A percentile compares a stretch with the other conserved stretches of the same genome.
Evolutionary conservation across 2,888 invertebrate genomes (phyloP).

Genomic region (Papilio elwesi): DNA sequence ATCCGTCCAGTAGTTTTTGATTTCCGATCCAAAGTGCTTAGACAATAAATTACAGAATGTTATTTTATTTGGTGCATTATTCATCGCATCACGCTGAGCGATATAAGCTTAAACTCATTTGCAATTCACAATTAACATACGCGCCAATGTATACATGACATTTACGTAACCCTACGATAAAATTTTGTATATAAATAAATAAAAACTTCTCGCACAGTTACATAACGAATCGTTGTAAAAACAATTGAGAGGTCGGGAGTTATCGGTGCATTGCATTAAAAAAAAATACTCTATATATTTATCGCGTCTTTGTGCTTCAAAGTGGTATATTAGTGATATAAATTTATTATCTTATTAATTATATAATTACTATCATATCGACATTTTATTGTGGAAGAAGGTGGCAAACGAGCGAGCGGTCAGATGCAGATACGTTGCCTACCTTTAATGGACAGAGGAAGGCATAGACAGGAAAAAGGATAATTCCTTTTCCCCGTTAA

Average conservation of each 20-base stretch:
- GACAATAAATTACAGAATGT: too few relatives aligned
- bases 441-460: too few relatives aligned
- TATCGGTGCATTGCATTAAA: constrained; percentile 6
- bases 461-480: too few relatives aligned
- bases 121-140: not conserved
- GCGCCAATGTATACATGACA: not conserved
- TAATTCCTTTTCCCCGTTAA: too few relatives aligned
- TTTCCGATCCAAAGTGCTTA: too few relatives aligned
- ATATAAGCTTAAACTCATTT: not conserved
- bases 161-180: constrained; percentile 27
- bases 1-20: too few relatives aligned
- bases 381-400: too few relatives aligned
- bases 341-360: not conserved
- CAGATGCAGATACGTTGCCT: too few relatives aligned
- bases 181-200: constrained; percentile 12
- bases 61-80: too few relatives aligned
- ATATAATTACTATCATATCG: not conserved
- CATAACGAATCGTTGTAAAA: constrained; percentile 7
- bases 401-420: too few relatives aligned
- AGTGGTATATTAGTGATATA: not conserved
- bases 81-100: too few relatives aligned
- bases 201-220: constrained; percentile 16
- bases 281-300: not conserved
- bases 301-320: constrained; percentile 6
- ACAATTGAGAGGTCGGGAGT: constrained; percentile 16